A percentile compares a stretch with the other conserved stretches of the same genome.
Conservation (phyloP, 2,113 vertebrate species). For the Microcebus murinus region DNA sequence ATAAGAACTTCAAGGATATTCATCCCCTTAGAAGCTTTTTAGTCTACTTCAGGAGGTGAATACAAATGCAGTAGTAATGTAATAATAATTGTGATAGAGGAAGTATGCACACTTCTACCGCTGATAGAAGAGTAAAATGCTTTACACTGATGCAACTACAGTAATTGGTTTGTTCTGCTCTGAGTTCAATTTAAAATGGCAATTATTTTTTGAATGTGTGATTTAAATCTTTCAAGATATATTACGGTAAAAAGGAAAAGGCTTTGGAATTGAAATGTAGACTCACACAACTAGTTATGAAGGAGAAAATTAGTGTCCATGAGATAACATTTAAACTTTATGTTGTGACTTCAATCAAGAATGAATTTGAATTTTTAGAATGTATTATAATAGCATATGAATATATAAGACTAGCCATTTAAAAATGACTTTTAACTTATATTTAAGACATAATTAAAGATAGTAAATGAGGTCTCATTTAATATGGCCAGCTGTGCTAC, state of each 20-base stretch:
- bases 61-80: conserved; percentile 60
- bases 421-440: conserved; percentile 62
- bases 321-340: conserved; percentile 60
- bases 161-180: conserved; percentile 75
- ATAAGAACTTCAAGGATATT: conserved; percentile 64
- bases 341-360: conserved; percentile 68
- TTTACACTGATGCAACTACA: conserved; percentile 49
- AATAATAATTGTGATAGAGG: conserved; percentile 54
- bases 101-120: background rate
- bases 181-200: conserved; percentile 73
- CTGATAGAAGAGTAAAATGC: background rate
- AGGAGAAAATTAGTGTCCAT: conserved; percentile 66
- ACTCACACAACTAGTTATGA: conserved; percentile 20
- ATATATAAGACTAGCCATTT: conserved; percentile 57
- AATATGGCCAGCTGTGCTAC: background rate
- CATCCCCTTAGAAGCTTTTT: conserved; percentile 28
- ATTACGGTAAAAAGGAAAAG: conserved; percentile 53
- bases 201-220: conserved; percentile 73
- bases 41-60: conserved; percentile 42
- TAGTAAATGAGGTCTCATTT: conserved; percentile 60
- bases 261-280: conserved; percentile 54
- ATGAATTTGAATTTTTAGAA: conserved; percentile 69
- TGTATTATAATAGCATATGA: conserved; percentile 61
- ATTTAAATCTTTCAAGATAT: conserved; percentile 69
- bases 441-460: conserved; percentile 73